Evolutionary conservation across 2,113 vertebrate species (phyloP), one percentile per base, ranked within the genome.

Genomic region (Girardinichthys multiradiatus): DNA sequence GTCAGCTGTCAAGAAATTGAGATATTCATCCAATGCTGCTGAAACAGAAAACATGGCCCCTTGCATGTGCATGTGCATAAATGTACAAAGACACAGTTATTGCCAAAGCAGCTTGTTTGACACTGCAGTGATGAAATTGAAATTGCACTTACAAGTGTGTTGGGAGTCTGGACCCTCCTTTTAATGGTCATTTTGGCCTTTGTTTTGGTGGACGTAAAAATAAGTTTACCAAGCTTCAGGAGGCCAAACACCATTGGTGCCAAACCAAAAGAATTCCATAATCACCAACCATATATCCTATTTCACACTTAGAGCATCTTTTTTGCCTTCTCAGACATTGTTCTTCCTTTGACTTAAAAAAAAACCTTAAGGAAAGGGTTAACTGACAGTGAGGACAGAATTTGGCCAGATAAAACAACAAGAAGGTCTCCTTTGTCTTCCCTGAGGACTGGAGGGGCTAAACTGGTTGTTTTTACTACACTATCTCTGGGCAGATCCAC

Each of bases 1-100:
- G 97, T 97, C 96, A 97, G 92, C 91, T 82, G 77, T 93, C 92
- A 92, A 95, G 94, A 96, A 95, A 97, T 96, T 92, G 95, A 97
- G 91, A 94, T 95, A 95, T 90, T 92, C 94, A 84, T 90, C 93
- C 48, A 85, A 94, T 80, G 92, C 74, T 87, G 88, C 86, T n/a
- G 91, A 94, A 92, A 93, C 92, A 88, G 91, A 93, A 95, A 95
- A 95, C 92, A 95, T 90, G 79, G 74, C 75, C 68, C 28, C 35
- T 90, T 84, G 92, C 95, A 93, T 86, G 84, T 84, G 78, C 82
- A 63, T 39, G 28, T 69, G 71, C 81, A 80, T 80, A 82, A 83
- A 86, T 70, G 87, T 68, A 63, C 82, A 83, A 65, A 63, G 83
- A 87, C 80, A 85, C 80, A 86, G 89, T 76, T 81, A 79, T 70